Evolutionary conservation across 2,797 vertebrate genomes (phyloP).

Genomic region (Crocidura indochinensis): DNA sequence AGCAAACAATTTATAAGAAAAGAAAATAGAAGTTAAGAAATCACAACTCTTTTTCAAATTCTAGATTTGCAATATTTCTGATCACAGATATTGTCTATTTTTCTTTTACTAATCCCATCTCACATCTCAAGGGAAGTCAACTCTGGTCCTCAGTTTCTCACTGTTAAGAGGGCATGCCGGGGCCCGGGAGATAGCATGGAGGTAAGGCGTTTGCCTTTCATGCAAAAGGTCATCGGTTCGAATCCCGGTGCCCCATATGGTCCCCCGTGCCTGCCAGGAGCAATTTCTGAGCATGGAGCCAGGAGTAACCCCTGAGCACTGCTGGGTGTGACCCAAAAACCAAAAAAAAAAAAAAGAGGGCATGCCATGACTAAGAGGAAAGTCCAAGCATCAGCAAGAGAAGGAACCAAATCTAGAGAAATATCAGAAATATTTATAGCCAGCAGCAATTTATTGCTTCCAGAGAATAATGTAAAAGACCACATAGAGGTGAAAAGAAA

Average conservation of each 20-base stretch:
- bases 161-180: neutral
- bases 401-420: neutral
- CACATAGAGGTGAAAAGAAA: neutral
- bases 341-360: too few relatives aligned
- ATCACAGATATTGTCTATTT: constrained; percentile 62
- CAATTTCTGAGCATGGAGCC: too few relatives aligned
- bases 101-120: constrained; percentile 69
- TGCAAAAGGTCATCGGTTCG: too few relatives aligned
- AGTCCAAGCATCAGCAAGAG: neutral
- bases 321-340: too few relatives aligned
- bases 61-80: constrained; percentile 70
- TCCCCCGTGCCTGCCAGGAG: too few relatives aligned
- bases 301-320: too few relatives aligned
- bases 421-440: neutral
- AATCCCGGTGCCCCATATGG: too few relatives aligned
- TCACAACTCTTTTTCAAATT: neutral
- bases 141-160: constrained; percentile 27
- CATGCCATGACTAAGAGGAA: accelerated
- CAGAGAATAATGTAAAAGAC: constrained; percentile 68
- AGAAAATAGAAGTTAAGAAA: constrained; percentile 72
- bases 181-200: too few relatives aligned
- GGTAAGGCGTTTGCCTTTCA: too few relatives aligned
- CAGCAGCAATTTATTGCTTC: constrained; percentile 49
- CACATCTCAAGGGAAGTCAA: neutral
- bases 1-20: constrained; percentile 73